These are phyloP conservation scores for Falco peregrinus DNA, from an alignment of 2,797 vertebrate species.

Conservation along the genomic window DNA sequence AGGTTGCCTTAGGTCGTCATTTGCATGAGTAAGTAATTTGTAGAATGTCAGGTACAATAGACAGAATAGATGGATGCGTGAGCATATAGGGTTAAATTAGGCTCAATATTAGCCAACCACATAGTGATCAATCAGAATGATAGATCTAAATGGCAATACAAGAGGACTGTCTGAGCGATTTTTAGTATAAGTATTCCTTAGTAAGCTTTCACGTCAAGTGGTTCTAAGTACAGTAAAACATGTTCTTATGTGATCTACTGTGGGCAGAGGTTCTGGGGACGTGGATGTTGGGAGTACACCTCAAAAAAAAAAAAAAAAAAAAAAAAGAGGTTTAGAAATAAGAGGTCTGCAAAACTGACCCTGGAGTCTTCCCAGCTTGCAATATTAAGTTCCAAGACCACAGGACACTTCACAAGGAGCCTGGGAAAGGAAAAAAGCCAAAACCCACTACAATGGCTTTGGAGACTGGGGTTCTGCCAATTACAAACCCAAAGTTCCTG, in stretches of 20 bases:
- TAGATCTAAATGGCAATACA: slow-evolving; percentile 97
- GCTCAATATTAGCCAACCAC: slow-evolving; percentile 96
- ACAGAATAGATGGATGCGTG: slow-evolving; percentile 91
- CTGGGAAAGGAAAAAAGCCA: neutral
- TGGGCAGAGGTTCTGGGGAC: neutral
- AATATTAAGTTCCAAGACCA: neutral
- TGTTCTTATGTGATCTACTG: slow-evolving; percentile 5
- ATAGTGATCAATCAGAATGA: slow-evolving; percentile 99
- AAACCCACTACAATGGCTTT: neutral
- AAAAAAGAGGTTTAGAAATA: neutral
- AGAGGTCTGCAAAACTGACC: neutral
- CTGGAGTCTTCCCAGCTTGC: neutral
- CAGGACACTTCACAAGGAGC: neutral
- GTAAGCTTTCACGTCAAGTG: slow-evolving; percentile 70
- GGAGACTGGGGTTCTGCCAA: neutral
- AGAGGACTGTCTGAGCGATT: slow-evolving; percentile 82
- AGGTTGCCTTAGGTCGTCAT: slow-evolving; percentile 92
- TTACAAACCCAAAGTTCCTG: neutral
- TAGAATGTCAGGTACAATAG: slow-evolving; percentile 94
- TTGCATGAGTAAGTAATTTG: slow-evolving; percentile 99
- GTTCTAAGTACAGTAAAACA: slow-evolving; percentile 52
- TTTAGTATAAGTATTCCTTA: slow-evolving; percentile 75
- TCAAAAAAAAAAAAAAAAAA: neutral
- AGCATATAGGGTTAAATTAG: slow-evolving; percentile 97
- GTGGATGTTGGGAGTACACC: neutral